These are phyloP conservation scores for Protonibea diacanthus DNA, from an alignment of 2,797 vertebrate genomes.

Conservation along the genomic window DNA sequence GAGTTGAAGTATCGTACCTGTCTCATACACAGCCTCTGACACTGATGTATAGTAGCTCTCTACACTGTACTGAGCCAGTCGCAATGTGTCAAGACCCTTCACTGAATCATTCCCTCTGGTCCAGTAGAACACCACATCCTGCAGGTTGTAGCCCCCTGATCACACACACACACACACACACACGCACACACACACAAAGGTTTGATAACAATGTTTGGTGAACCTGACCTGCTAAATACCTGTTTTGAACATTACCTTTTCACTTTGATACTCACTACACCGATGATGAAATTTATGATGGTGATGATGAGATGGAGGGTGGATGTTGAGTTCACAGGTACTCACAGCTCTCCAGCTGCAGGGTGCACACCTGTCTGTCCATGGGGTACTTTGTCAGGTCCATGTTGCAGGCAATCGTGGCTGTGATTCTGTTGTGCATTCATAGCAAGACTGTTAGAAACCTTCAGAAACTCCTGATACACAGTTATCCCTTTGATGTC, in stretches of 20 bases:
- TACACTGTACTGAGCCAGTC: constrained; percentile 92
- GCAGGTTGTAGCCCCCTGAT: constrained; percentile 93
- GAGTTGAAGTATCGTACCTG: constrained; percentile 81
- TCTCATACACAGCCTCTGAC: constrained; percentile 93
- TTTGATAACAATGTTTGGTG: background rate
- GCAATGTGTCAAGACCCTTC: constrained; percentile 88
- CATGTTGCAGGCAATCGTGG: constrained; percentile 95
- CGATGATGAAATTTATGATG: constrained; percentile 37
- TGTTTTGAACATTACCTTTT: background rate
- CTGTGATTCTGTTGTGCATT: constrained; percentile 86
- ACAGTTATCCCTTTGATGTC: constrained; percentile 7
- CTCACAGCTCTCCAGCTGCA: constrained; percentile 97
- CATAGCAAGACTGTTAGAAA: constrained; percentile 28
- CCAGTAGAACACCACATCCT: constrained; percentile 95
- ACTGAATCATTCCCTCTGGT: constrained; percentile 94
- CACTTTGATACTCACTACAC: constrained; percentile 56
- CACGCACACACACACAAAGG: constrained; percentile 21
- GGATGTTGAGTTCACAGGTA: constrained; percentile 52
- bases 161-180: constrained; percentile 58
- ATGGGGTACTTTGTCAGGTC: constrained; percentile 95
- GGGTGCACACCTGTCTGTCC: constrained; percentile 93
- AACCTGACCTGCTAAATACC: background rate
- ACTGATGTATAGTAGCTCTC: constrained; percentile 93
- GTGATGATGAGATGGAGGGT: constrained; percentile 23
- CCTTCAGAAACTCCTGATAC: background rate